Conservation (phyloP, 1,140 invertebrate genomes). For the Papilio helenus region DNA sequence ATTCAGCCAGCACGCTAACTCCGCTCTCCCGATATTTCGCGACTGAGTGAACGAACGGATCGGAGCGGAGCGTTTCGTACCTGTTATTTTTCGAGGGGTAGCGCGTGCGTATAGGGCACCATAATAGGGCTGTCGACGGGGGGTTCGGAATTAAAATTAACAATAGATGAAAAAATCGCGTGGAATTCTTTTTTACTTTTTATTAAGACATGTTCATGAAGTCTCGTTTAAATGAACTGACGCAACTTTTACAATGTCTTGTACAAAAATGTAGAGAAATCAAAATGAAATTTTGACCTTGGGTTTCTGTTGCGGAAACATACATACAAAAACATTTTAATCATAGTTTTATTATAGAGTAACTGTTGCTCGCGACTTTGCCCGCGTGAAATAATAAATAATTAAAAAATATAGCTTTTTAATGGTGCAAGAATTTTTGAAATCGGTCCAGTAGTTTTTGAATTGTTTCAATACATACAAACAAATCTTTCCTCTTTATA, state of each 20-base stretch:
- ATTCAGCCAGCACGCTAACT: slow-evolving; percentile 64
- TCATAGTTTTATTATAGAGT: too few species aligned
- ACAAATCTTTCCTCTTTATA: too few species aligned
- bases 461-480: too few species aligned
- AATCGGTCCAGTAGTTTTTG: too few species aligned
- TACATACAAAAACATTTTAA: too few species aligned
- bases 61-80: slow-evolving; percentile 54
- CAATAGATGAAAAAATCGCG: neutral
- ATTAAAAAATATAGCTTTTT: too few species aligned
- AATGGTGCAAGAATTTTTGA: too few species aligned
- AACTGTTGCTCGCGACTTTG: too few species aligned
- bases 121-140: slow-evolving; percentile 29
- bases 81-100: slow-evolving; percentile 70
- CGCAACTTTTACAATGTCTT: neutral
- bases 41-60: slow-evolving; percentile 64
- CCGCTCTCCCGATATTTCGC: slow-evolving; percentile 58
- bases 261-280: neutral
- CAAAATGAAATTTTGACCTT: too few species aligned
- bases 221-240: neutral
- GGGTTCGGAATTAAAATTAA: slow-evolving; percentile 12
- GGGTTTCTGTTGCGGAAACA: too few species aligned
- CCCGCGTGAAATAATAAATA: too few species aligned
- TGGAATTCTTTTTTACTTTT: neutral
- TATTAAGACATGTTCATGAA: neutral
- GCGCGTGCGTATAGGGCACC: slow-evolving; percentile 70